A percentile compares a stretch with the other conserved stretches of the same genome.
phyloP scores from a whole-genome alignment of 1,140 invertebrate species.

The Phortica variegata region DNA sequence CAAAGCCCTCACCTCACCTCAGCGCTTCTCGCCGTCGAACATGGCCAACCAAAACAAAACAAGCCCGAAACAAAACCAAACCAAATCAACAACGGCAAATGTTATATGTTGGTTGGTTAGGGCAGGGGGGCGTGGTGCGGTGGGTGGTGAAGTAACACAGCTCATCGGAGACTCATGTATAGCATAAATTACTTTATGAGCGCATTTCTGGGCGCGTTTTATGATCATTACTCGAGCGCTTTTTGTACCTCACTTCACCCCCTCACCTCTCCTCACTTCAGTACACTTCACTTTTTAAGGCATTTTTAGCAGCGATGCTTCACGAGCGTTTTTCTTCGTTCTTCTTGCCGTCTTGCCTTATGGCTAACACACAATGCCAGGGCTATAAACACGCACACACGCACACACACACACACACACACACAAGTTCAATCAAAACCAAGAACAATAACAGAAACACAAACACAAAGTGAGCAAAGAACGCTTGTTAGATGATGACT shows the following conservation, averaged over 20 bases:
- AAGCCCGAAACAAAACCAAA: too few species aligned
- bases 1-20: too few species aligned
- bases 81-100: too few species aligned
- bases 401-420: conserved; percentile 24
- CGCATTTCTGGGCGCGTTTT: conserved; percentile 38
- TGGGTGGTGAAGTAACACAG: conserved; percentile 21
- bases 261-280: neutral
- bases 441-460: conserved; percentile 5
- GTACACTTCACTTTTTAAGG: conserved; percentile 14
- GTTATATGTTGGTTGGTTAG: too few species aligned
- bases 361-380: conserved; percentile 38
- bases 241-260: neutral
- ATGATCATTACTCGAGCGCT: conserved; percentile 53
- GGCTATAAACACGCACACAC: conserved; percentile 36
- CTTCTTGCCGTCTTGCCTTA: conserved; percentile 40
- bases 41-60: too few species aligned
- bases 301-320: neutral
- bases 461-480: conserved; percentile 3
- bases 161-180: too few species aligned
- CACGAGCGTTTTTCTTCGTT: neutral
- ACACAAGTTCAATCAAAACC: conserved; percentile 18
- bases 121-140: too few species aligned
- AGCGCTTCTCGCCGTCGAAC: too few species aligned
- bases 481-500: conserved; percentile 14
- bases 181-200: conserved; percentile 51